Percentiles rank a stretch among this genome's conserved stretches.
Conservation (phyloP, 2,113 vertebrate genomes). For the Cephalopholis sonnerati region DNA sequence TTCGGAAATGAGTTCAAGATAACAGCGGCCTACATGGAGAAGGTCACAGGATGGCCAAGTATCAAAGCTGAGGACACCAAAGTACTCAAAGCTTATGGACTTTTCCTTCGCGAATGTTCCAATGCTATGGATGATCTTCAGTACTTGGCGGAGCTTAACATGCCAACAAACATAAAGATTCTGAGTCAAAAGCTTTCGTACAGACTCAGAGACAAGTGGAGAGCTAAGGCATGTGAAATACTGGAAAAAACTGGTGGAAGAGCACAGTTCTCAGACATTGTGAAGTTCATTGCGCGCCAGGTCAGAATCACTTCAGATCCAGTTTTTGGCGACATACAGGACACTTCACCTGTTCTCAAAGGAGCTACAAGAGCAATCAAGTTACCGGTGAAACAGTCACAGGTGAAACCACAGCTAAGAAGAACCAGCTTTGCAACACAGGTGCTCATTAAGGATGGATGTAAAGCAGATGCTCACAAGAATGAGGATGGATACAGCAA, state of each 20-base stretch:
- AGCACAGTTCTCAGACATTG: not conserved
- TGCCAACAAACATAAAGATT: not conserved
- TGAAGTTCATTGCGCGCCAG: not conserved
- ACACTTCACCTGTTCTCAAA: too few relatives aligned
- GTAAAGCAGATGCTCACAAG: too few relatives aligned
- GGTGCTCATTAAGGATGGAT: too few relatives aligned
- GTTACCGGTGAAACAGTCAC: too few relatives aligned
- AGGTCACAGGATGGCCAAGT: not conserved
- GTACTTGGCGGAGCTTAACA: not conserved
- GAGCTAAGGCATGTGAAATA: not conserved
- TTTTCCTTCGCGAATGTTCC: not conserved
- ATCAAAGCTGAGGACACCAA: not conserved
- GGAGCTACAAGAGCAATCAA: too few relatives aligned
- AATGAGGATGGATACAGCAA: too few relatives aligned
- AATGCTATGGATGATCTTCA: not conserved
- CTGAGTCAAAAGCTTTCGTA: not conserved
- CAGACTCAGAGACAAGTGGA: not conserved
- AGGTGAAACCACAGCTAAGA: too few relatives aligned
- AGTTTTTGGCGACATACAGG: not conserved
- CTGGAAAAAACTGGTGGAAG: not conserved
- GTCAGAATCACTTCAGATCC: not conserved
- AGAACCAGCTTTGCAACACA: too few relatives aligned
- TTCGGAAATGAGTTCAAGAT: not conserved
- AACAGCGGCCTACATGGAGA: not conserved
- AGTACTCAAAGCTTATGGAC: not conserved